Evolutionary conservation across 2,888 invertebrate genomes (phyloP).

Genomic region (Drosophila affinis): DNA sequence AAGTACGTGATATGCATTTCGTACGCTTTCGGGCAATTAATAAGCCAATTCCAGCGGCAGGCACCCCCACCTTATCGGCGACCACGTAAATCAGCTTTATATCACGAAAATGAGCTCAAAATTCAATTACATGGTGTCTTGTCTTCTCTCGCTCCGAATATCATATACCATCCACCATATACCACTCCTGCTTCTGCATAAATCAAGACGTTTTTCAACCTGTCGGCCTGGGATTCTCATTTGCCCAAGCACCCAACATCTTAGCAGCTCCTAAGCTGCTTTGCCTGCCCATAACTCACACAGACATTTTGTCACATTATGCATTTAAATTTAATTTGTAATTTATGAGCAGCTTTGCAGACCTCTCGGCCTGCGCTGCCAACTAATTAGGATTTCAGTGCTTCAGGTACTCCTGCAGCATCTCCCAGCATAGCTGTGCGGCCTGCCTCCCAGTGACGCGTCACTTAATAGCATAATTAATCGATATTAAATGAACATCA

Average conservation of each 20-base stretch:
- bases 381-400: conserved; percentile 53
- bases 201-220: conserved; percentile 57
- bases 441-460: not conserved
- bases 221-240: conserved; percentile 52
- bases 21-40: conserved; percentile 58
- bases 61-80: conserved; percentile 45
- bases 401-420: conserved; percentile 40
- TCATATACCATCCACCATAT: not conserved
- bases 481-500: conserved; percentile 76
- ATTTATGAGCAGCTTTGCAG: conserved; percentile 68
- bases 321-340: conserved; percentile 74
- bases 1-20: conserved; percentile 72
- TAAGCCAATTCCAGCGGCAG: conserved; percentile 55
- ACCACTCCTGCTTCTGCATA: conserved; percentile 27
- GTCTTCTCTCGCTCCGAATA: conserved; percentile 5
- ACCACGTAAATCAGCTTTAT: conserved; percentile 75
- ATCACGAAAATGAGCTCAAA: conserved; percentile 74
- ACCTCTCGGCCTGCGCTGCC: conserved; percentile 41
- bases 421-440: not conserved
- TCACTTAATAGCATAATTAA: conserved; percentile 74
- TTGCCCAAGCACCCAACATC: conserved; percentile 62
- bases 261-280: conserved; percentile 72
- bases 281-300: conserved; percentile 69
- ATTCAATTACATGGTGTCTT: conserved; percentile 65
- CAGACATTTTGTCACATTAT: conserved; percentile 65